Evolutionary conservation across 2,888 invertebrate species (phyloP).

Genomic region (Heteropelma amictum): DNA sequence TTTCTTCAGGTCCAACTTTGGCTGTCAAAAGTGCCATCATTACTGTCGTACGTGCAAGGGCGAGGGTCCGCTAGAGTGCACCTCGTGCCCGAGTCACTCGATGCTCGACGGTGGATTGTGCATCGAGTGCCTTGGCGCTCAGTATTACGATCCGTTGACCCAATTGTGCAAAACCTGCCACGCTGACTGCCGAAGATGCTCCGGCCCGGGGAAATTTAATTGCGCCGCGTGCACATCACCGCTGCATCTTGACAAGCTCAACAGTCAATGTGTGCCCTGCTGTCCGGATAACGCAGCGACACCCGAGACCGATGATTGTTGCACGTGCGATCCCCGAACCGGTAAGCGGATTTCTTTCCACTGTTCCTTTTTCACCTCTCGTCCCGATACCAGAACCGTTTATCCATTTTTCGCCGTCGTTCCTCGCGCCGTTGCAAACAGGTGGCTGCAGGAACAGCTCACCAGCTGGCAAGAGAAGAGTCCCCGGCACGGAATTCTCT

Average conservation of each 20-base stretch:
- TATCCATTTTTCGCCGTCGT: not conserved
- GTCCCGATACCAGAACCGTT: not conserved
- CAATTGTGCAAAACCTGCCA: slow-evolving; percentile 85
- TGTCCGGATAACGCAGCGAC: slow-evolving; percentile 80
- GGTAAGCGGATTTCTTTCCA: slow-evolving; percentile 77
- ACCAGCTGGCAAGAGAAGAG: slow-evolving; percentile 86
- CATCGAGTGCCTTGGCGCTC: slow-evolving; percentile 87
- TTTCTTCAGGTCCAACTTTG: slow-evolving; percentile 89
- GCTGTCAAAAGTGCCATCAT: slow-evolving; percentile 93
- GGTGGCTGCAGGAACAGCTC: slow-evolving; percentile 87
- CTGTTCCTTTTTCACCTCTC: not conserved
- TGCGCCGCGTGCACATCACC: slow-evolving; percentile 84
- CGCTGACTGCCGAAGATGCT: slow-evolving; percentile 83
- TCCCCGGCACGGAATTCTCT: slow-evolving; percentile 80
- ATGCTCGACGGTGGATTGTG: slow-evolving; percentile 87
- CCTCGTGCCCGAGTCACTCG: slow-evolving; percentile 85
- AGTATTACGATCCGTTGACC: slow-evolving; percentile 85
- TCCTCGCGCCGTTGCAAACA: slow-evolving; percentile 67
- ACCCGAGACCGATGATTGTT: slow-evolving; percentile 81
- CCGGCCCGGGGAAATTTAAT: slow-evolving; percentile 84
- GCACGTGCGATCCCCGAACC: slow-evolving; percentile 85
- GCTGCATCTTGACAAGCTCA: slow-evolving; percentile 84
- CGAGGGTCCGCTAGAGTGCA: slow-evolving; percentile 87
- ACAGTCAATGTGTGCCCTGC: slow-evolving; percentile 88
- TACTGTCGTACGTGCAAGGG: slow-evolving; percentile 92